These are phyloP conservation scores for Stegophylla sp. DNA, from an alignment of 2,888 invertebrate species.

Conservation along the genomic window DNA sequence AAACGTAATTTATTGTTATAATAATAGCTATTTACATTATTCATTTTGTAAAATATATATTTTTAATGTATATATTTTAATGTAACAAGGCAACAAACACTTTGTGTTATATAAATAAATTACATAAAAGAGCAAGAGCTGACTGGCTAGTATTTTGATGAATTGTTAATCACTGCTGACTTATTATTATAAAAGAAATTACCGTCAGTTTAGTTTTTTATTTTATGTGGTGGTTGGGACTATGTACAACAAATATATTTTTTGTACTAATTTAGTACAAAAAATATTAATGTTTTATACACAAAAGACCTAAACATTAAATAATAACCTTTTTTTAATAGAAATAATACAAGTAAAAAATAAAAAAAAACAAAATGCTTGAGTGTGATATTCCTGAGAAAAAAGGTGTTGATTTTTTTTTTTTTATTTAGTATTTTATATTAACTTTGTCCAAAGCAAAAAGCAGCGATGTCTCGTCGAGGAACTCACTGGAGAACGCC, in stretches of 20 bases:
- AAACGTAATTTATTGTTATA: constrained; percentile 56
- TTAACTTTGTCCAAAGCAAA: constrained; percentile 55
- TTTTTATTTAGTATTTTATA: constrained; percentile 22
- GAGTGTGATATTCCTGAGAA: constrained; percentile 57
- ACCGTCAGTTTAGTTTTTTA: constrained; percentile 4
- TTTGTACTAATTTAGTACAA: constrained; percentile 16
- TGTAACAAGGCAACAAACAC: constrained; percentile 59
- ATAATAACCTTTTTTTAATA: constrained; percentile 58
- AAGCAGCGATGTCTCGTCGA: constrained; percentile 42
- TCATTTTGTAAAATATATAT: constrained; percentile 52
- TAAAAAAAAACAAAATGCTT: constrained; percentile 51
- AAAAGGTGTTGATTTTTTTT: constrained; percentile 45
- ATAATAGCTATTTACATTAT: constrained; percentile 56
- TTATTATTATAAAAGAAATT: constrained; percentile 25
- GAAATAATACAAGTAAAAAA: constrained; percentile 57
- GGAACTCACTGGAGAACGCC: constrained; percentile 57
- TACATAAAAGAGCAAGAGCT: constrained; percentile 47
- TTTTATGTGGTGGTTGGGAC: neutral
- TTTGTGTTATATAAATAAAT: constrained; percentile 55
- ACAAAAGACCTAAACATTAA: constrained; percentile 58
- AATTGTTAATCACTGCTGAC: constrained; percentile 33
- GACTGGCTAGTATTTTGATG: constrained; percentile 39
- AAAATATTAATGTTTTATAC: constrained; percentile 52
- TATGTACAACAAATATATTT: constrained; percentile 48
- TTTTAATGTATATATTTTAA: constrained; percentile 35